A percentile compares a stretch with the other conserved stretches of the same genome.
phyloP scores from a whole-genome alignment of 2,113 vertebrate genomes.

The Hippocampus mohnikei region DNA sequence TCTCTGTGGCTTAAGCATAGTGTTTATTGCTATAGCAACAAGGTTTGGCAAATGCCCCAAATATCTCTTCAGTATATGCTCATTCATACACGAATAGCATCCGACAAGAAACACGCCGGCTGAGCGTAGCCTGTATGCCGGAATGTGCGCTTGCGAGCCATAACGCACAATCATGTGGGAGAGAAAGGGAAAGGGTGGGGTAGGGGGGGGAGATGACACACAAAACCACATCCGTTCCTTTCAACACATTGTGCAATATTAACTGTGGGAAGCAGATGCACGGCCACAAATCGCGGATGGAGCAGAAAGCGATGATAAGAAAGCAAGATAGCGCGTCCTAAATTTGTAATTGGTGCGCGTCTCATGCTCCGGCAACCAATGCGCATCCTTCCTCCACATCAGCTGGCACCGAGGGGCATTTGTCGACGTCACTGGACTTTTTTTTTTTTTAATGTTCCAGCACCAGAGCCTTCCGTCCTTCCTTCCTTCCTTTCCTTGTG shows the following conservation, averaged over 20 bases:
- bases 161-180: background rate
- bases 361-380: conserved; percentile 43
- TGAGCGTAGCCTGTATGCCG: background rate
- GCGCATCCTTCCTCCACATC: conserved; percentile 51
- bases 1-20: background rate
- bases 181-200: background rate
- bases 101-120: conserved; percentile 19
- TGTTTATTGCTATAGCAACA: conserved; percentile 61
- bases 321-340: conserved; percentile 18
- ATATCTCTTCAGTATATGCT: conserved; percentile 33
- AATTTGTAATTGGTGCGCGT: conserved; percentile 49
- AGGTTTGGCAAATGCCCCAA: conserved; percentile 43
- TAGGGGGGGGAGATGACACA: background rate
- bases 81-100: conserved; percentile 37
- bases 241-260: background rate
- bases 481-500: conserved; percentile 15
- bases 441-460: conserved; percentile 23
- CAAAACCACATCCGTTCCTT: background rate
- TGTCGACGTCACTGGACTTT: conserved; percentile 46
- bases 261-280: background rate
- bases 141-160: conserved; percentile 2
- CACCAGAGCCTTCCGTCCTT: conserved; percentile 37
- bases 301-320: conserved; percentile 1
- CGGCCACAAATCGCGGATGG: background rate
- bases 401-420: conserved; percentile 45